These are phyloP conservation scores for Mimumesa dahlbomi DNA, from an alignment of 2,888 invertebrate species.

Conservation along the genomic window DNA sequence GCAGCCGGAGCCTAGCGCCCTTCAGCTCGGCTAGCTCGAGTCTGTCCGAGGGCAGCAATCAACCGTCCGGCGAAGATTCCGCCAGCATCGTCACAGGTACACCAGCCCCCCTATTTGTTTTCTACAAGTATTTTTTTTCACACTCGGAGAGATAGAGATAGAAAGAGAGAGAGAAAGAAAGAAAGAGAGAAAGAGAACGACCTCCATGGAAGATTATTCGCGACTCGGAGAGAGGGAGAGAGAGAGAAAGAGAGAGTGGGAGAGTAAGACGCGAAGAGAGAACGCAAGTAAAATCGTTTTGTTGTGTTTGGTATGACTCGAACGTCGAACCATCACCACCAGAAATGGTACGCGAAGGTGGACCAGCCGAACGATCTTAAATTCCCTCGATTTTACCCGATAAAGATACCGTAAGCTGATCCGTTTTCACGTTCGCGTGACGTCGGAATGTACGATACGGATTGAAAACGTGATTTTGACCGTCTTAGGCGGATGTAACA, in stretches of 20 bases:
- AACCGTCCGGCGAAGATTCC: slow-evolving; percentile 81
- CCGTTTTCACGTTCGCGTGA: not conserved
- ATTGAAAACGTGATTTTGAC: not conserved
- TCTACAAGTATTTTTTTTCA: slow-evolving; percentile 54
- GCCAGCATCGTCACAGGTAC: slow-evolving; percentile 95
- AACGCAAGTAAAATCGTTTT: not conserved
- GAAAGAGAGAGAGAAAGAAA: not conserved
- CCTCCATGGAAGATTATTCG: slow-evolving; percentile 21
- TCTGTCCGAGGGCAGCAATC: slow-evolving; percentile 86
- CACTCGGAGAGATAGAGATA: not conserved
- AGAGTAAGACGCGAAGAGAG: not conserved
- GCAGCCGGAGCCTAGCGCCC: slow-evolving; percentile 89
- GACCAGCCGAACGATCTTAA: slow-evolving; percentile 10
- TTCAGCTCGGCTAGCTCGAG: slow-evolving; percentile 96
- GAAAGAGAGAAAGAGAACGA: not conserved
- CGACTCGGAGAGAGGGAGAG: not conserved
- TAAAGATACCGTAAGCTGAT: not conserved
- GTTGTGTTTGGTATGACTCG: slow-evolving; percentile 30
- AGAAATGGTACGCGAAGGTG: slow-evolving; percentile 51
- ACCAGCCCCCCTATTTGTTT: slow-evolving; percentile 47
- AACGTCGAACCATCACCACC: slow-evolving; percentile 71
- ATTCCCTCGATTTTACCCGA: not conserved
- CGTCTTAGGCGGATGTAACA: slow-evolving; percentile 33
- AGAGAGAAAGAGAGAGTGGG: slow-evolving; percentile 5
- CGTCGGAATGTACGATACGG: not conserved